A percentile compares a stretch with the other conserved stretches of the same genome.
Conservation (phyloP, 2,797 vertebrate genomes). For the Protosalanx chinensis region DNA sequence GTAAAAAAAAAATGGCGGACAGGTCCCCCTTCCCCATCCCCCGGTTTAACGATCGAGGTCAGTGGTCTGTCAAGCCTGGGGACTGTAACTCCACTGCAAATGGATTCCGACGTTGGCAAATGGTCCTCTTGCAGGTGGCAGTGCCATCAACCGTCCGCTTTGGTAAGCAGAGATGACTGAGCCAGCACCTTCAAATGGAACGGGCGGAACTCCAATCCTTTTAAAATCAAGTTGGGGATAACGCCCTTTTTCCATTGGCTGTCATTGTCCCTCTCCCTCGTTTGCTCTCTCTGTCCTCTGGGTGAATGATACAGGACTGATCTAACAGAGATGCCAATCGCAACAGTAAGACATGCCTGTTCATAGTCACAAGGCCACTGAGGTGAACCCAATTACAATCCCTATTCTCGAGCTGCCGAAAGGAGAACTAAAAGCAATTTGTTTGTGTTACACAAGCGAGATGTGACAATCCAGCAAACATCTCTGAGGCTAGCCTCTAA, state of each 20-base stretch:
- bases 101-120: slow-evolving; percentile 55
- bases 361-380: slow-evolving; percentile 7
- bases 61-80: slow-evolving; percentile 40
- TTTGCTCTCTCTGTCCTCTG: background rate
- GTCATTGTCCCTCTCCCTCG: background rate
- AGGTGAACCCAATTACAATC: slow-evolving; percentile 20
- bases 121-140: slow-evolving; percentile 49
- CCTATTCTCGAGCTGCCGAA: slow-evolving; percentile 29
- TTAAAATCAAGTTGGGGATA: slow-evolving; percentile 20
- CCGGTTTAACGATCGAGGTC: slow-evolving; percentile 54
- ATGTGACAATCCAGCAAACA: slow-evolving; percentile 7
- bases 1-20: slow-evolving; percentile 39
- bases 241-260: slow-evolving; percentile 24
- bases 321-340: background rate
- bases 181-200: slow-evolving; percentile 40
- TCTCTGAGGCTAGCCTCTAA: slow-evolving; percentile 21
- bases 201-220: slow-evolving; percentile 46
- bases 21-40: slow-evolving; percentile 30
- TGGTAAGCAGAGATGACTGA: slow-evolving; percentile 46
- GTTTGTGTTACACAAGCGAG: slow-evolving; percentile 34
- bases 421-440: slow-evolving; percentile 40
- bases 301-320: slow-evolving; percentile 5
- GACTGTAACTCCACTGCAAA: slow-evolving; percentile 44
- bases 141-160: slow-evolving; percentile 48
- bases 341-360: slow-evolving; percentile 14